Base-by-base conservation (phyloP, 2,888 invertebrate species). In the Andrena marginata region DNA sequence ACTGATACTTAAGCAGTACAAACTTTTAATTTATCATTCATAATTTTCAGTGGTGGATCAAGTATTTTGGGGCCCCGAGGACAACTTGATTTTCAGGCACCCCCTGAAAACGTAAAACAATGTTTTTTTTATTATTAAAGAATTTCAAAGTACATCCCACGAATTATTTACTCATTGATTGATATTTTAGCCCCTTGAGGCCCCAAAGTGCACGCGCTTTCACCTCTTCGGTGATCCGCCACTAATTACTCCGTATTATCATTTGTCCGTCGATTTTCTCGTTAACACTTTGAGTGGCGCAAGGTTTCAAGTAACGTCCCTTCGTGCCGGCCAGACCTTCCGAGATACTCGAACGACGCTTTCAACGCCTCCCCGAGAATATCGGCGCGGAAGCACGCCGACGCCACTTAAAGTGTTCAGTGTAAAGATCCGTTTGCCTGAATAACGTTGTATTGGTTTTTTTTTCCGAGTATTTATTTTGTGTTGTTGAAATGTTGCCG, bases 361-460 rank as follows among this genome's bases (percentile, higher is more conserved):
- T 16, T 42, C 42, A 42, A 42, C 42, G 42, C 42, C 42, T 42
- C 5, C 42, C 42, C 42, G 42, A 42, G 5, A 13, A 42, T 5
- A 42, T 42, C 42, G 42, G 42, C 42, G 42, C 42, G 42, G 5
- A 42, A 13, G 42, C 42, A 42, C 42, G 42, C 42, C 42, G 42
- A 42, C 42, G 42, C 42, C 42, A 42, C 42, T 42, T 3, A 4
- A 42, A 42, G 42, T 42, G 42, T 16, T 42, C 42, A 1, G 2
- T 23, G 3, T n/a, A 8, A 76, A 51, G 3, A 29, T 69, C 62
- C 35, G 6, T 48, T 23, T 60, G 33, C 23, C n/a, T 56, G 33
- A 62, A 73, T 23, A 26, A 51, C 33, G 51, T 63, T 74, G 3
- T 48, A 59, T 67, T 59, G 31, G 42, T 10, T 59, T 59, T 23